Evolutionary conservation across 1,140 invertebrate species (phyloP).

Genomic region (Zaprionus ghesquierei): DNA sequence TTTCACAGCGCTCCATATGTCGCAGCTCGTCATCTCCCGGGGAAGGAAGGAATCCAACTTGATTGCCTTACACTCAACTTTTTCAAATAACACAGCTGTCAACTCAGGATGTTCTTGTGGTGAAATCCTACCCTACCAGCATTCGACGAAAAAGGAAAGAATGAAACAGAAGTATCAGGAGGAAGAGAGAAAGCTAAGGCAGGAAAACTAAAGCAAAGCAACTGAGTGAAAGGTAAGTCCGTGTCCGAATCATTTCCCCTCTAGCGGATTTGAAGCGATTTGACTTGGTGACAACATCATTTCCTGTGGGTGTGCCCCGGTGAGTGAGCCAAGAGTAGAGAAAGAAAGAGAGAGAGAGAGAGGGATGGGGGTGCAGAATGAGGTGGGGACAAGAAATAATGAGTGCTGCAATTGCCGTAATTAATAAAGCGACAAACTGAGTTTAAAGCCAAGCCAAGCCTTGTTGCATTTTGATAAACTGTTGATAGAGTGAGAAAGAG

Average conservation of each 20-base stretch:
- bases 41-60: too few species aligned
- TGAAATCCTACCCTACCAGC: not conserved
- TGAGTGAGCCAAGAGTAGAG: not conserved
- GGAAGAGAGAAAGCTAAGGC: not conserved
- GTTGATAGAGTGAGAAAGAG: not conserved
- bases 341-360: not conserved
- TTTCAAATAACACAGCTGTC: too few species aligned
- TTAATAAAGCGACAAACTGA: slow-evolving; percentile 34
- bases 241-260: slow-evolving; percentile 33
- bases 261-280: too few species aligned
- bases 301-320: slow-evolving; percentile 13
- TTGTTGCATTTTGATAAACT: slow-evolving; percentile 24
- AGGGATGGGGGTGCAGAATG: not conserved
- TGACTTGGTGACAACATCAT: slow-evolving; percentile 48
- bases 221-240: slow-evolving; percentile 23
- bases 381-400: slow-evolving; percentile 18
- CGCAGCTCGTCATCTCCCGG: too few species aligned
- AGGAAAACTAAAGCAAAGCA: not conserved
- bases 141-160: not conserved
- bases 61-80: too few species aligned
- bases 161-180: too few species aligned
- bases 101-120: not conserved
- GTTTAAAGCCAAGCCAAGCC: slow-evolving; percentile 23
- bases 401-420: slow-evolving; percentile 31
- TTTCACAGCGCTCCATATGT: too few species aligned